Evolutionary conservation across 2,888 invertebrate genomes (phyloP).

Genomic region (Ornithoptera alexandrae): DNA sequence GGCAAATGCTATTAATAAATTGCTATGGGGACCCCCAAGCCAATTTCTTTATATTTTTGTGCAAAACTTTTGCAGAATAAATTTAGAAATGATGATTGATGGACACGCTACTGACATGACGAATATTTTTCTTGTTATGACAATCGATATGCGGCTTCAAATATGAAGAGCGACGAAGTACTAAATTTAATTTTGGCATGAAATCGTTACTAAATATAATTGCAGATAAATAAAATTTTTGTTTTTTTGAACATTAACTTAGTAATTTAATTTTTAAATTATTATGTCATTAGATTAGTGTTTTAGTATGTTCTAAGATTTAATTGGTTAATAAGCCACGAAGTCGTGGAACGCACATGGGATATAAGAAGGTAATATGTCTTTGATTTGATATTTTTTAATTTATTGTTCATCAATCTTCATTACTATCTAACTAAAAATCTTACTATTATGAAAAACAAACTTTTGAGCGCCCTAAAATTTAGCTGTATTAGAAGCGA

Average conservation of each 20-base stretch:
- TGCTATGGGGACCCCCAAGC: background rate
- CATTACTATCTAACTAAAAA: background rate
- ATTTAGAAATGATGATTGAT: background rate
- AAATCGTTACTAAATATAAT: background rate
- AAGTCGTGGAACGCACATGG: background rate
- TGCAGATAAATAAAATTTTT: background rate
- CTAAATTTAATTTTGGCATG: slow-evolving; percentile 12
- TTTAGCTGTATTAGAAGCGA: background rate
- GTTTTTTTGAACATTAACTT: background rate
- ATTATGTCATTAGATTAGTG: too few species aligned
- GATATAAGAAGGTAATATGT: background rate
- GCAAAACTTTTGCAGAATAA: background rate
- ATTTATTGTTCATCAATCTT: background rate
- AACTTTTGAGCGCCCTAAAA: background rate
- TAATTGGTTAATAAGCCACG: background rate
- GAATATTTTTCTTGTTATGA: background rate
- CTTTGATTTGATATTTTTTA: background rate
- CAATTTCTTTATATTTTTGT: background rate
- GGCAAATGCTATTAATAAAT: background rate
- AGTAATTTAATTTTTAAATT: too few species aligned
- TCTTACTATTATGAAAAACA: background rate
- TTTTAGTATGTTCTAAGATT: background rate
- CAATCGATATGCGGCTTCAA: background rate
- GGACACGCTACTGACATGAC: slow-evolving; percentile 12
- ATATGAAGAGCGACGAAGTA: background rate